Evolutionary conservation across 1,140 invertebrate species (phyloP).

Genomic region (Listronotus oregonensis): DNA sequence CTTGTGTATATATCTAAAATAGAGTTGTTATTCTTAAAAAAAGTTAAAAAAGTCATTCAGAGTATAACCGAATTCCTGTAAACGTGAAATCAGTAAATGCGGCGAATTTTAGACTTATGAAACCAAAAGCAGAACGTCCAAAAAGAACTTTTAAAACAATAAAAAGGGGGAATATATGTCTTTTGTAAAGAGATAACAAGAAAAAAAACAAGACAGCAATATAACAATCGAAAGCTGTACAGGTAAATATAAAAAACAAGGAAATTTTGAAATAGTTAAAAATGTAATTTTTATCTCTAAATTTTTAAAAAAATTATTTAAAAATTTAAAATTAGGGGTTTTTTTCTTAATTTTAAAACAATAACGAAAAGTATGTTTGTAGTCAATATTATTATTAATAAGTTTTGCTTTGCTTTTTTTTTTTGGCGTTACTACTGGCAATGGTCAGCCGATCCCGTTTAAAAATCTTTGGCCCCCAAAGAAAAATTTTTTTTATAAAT

Average conservation of each 20-base stretch:
- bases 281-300: too few relatives aligned
- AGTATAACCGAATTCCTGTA: slow-evolving; percentile 14
- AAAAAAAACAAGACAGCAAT: neutral
- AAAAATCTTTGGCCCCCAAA: too few relatives aligned
- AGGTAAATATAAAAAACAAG: neutral
- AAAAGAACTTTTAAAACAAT: slow-evolving; percentile 18
- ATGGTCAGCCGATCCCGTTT: too few relatives aligned
- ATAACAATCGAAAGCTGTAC: neutral
- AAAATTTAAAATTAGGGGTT: too few relatives aligned
- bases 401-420: too few relatives aligned
- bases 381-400: too few relatives aligned
- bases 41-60: slow-evolving; percentile 25
- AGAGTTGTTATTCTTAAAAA: slow-evolving; percentile 26
- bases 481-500: too few relatives aligned
- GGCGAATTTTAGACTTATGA: slow-evolving; percentile 25
- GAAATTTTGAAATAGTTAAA: too few relatives aligned
- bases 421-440: too few relatives aligned
- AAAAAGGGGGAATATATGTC: slow-evolving; percentile 3
- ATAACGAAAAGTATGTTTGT: too few relatives aligned
- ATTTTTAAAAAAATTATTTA: too few relatives aligned
- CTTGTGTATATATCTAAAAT: slow-evolving; percentile 22
- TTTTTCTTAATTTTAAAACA: too few relatives aligned
- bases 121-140: slow-evolving; percentile 16
- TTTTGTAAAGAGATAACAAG: slow-evolving; percentile 6
- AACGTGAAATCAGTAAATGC: slow-evolving; percentile 20